phyloP scores from a whole-genome alignment of 2,888 invertebrate genomes.

The Drosophila engyochracea region DNA sequence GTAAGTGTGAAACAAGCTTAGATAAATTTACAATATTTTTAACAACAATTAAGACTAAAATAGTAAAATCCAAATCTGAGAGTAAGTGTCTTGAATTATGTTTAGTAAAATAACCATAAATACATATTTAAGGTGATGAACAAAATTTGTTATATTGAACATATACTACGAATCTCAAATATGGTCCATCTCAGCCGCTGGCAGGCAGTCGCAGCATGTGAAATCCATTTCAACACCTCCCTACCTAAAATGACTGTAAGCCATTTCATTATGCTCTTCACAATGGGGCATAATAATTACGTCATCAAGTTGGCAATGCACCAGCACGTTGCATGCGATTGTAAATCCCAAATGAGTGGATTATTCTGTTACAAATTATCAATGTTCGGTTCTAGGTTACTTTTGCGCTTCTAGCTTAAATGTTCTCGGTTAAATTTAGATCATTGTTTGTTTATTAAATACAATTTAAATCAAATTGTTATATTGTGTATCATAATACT shows the following conservation, averaged over 20 bases:
- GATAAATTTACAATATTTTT: not conserved
- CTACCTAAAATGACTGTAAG: slow-evolving; percentile 9
- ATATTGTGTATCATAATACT: not conserved
- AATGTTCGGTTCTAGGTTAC: not conserved
- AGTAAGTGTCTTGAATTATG: too few relatives aligned
- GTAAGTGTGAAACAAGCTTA: not conserved
- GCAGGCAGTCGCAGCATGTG: slow-evolving; percentile 47
- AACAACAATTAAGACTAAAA: not conserved
- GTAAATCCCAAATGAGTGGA: not conserved
- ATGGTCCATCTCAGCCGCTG: slow-evolving; percentile 21
- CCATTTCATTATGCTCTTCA: slow-evolving; percentile 50
- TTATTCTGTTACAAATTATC: not conserved
- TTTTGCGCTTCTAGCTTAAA: not conserved
- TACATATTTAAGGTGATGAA: too few relatives aligned
- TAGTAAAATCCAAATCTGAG: not conserved
- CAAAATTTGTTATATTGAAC: not conserved
- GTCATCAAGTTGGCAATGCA: slow-evolving; percentile 12
- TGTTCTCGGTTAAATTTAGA: not conserved
- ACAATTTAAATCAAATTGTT: not conserved
- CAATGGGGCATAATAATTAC: slow-evolving; percentile 9
- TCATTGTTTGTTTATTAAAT: too few relatives aligned
- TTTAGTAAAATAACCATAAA: too few relatives aligned
- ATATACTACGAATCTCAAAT: not conserved
- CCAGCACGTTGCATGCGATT: not conserved
- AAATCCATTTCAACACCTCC: slow-evolving; percentile 49